Evolutionary conservation across 1,140 invertebrate species (phyloP).

Genomic region (Telenomus remus): DNA sequence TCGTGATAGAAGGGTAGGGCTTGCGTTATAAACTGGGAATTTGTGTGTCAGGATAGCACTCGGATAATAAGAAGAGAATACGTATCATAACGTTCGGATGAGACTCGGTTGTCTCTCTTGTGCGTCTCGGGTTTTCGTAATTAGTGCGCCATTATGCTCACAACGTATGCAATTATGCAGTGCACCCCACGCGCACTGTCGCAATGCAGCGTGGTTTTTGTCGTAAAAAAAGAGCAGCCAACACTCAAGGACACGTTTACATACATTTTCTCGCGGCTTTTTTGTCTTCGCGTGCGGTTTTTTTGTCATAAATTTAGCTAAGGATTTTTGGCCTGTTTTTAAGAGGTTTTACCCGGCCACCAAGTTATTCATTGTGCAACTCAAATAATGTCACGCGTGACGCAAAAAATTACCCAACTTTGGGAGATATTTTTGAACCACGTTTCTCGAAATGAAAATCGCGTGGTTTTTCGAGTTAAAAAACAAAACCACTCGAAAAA

Average conservation of each 20-base stretch:
- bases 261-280: slow-evolving; percentile 6
- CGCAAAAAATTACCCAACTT: slow-evolving; percentile 21
- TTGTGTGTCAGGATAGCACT: too few relatives aligned
- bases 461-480: too few relatives aligned
- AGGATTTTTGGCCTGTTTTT: slow-evolving; percentile 5
- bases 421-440: slow-evolving; percentile 15
- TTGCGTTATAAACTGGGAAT: too few relatives aligned
- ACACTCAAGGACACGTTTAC: slow-evolving; percentile 23
- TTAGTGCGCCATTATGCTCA: slow-evolving; percentile 59
- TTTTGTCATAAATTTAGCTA: slow-evolving; percentile 3
- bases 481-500: too few relatives aligned
- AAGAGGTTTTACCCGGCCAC: background rate
- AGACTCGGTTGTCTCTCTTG: too few relatives aligned
- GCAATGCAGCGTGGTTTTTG: slow-evolving; percentile 37
- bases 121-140: slow-evolving; percentile 44
- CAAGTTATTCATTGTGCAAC: background rate
- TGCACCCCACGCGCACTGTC: slow-evolving; percentile 27
- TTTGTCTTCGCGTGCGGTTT: background rate
- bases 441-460: background rate
- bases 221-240: slow-evolving; percentile 24
- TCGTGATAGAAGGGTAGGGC: too few relatives aligned
- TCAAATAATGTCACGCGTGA: background rate
- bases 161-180: slow-evolving; percentile 59
- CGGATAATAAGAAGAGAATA: too few relatives aligned
- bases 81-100: too few relatives aligned